These are phyloP conservation scores for Sebastes steindachneri DNA, from an alignment of 2,797 vertebrate genomes.

Conservation along the genomic window DNA sequence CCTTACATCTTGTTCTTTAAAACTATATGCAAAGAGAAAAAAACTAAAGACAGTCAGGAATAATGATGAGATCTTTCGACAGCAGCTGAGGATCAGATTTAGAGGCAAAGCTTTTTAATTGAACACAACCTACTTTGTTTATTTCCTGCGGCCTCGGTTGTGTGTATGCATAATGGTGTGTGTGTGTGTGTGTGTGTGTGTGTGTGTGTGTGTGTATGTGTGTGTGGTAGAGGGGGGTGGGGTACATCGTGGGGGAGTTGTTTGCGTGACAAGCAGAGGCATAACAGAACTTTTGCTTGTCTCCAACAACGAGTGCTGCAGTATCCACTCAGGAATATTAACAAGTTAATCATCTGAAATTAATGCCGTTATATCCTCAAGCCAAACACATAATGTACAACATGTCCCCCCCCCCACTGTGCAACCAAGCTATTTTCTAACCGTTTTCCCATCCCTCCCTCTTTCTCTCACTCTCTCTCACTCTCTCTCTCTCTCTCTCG, in stretches of 20 bases:
- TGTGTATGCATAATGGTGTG: constrained; percentile 28
- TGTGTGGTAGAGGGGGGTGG: not conserved
- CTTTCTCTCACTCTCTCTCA: constrained; percentile 3
- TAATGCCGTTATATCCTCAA: constrained; percentile 64
- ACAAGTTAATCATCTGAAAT: constrained; percentile 81
- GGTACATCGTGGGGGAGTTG: constrained; percentile 25
- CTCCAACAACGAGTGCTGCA: constrained; percentile 45
- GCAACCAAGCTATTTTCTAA: constrained; percentile 40
- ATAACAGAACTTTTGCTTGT: constrained; percentile 54
- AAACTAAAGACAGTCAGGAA: not conserved
- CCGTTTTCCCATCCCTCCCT: constrained; percentile 14
- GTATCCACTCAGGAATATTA: constrained; percentile 71
- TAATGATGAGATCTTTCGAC: not conserved
- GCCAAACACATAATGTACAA: constrained; percentile 55
- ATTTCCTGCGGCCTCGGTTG: constrained; percentile 33
- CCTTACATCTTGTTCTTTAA: not conserved
- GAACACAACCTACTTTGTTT: constrained; percentile 49
- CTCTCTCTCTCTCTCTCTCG: constrained; percentile 14
- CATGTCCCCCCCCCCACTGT: not conserved
- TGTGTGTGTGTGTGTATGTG: not conserved
- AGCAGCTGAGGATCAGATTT: constrained; percentile 41
- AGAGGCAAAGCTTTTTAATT: constrained; percentile 38
- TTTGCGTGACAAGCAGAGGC: constrained; percentile 59
- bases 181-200: constrained; percentile 20
- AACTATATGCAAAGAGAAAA: not conserved